Conservation (phyloP, 2,888 invertebrate species). For the Onthophagus sagittarius region DNA sequence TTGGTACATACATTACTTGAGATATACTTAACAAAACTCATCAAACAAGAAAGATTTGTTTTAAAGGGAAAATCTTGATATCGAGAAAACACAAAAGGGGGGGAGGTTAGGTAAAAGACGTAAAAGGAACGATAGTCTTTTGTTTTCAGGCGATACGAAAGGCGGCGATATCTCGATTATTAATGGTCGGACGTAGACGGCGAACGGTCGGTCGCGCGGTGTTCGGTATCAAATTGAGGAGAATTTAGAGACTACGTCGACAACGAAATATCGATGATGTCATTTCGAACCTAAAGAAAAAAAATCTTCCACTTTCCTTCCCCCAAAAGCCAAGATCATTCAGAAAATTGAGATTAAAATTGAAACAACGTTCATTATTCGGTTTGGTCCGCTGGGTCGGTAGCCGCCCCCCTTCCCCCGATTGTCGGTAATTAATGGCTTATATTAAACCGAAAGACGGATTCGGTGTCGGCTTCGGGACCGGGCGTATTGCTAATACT, state of each 20-base stretch:
- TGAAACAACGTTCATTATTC: neutral
- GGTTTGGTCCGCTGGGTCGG: neutral
- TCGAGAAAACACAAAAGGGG: neutral
- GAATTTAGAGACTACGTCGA: neutral
- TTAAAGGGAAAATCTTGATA: no score
- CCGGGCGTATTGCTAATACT: constrained; percentile 2
- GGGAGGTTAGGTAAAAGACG: neutral
- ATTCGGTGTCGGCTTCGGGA: constrained; percentile 5
- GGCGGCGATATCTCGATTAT: neutral
- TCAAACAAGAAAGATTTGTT: no score
- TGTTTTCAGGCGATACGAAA: neutral
- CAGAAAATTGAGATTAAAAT: no score
- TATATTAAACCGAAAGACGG: constrained; percentile 6
- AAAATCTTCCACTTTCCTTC: no score
- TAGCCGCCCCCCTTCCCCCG: neutral
- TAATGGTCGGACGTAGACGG: neutral
- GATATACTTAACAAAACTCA: no score
- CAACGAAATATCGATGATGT: neutral
- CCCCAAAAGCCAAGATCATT: no score
- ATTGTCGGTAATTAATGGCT: constrained; percentile 8
- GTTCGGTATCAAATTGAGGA: neutral
- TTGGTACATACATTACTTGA: no score
- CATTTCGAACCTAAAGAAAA: no score
- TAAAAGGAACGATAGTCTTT: neutral
- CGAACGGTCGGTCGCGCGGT: neutral